Percentiles rank a stretch among this genome's conserved stretches.
phyloP scores from a whole-genome alignment of 1,140 invertebrate species.

The Microplitis mediator region DNA sequence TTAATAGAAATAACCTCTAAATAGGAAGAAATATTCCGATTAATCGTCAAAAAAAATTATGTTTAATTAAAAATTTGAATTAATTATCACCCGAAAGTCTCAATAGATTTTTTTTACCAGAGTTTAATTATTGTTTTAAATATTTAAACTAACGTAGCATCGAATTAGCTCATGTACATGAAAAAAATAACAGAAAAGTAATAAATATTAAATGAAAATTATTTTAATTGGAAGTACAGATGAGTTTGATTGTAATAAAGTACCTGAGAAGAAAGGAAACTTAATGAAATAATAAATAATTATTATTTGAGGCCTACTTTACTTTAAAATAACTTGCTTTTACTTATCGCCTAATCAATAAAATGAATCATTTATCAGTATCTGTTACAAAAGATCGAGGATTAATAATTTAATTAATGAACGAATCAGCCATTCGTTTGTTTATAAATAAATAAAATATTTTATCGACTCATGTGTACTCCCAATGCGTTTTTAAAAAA shows the following conservation, averaged over 20 bases:
- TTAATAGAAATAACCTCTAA: no score
- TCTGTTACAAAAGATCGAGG: background rate
- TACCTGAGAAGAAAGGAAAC: constrained; percentile 16
- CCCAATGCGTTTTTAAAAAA: background rate
- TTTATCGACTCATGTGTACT: constrained; percentile 26
- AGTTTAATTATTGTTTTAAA: background rate
- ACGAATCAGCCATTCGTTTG: background rate
- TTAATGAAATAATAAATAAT: background rate
- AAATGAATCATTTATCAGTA: background rate
- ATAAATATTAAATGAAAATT: background rate
- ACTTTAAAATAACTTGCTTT: background rate
- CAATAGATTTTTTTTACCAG: background rate
- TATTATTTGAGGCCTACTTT: constrained; percentile 15
- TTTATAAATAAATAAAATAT: background rate
- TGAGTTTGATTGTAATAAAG: constrained; percentile 24
- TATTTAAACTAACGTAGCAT: background rate
- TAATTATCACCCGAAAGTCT: background rate
- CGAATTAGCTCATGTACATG: background rate
- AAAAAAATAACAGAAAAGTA: no score
- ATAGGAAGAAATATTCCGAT: no score
- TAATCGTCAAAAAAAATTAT: no score
- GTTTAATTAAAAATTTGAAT: no score
- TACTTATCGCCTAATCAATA: background rate
- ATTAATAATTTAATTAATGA: background rate
- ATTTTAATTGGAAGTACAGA: constrained; percentile 23